phyloP scores from a whole-genome alignment of 2,797 vertebrate species.

The Urophycis tenuis region DNA sequence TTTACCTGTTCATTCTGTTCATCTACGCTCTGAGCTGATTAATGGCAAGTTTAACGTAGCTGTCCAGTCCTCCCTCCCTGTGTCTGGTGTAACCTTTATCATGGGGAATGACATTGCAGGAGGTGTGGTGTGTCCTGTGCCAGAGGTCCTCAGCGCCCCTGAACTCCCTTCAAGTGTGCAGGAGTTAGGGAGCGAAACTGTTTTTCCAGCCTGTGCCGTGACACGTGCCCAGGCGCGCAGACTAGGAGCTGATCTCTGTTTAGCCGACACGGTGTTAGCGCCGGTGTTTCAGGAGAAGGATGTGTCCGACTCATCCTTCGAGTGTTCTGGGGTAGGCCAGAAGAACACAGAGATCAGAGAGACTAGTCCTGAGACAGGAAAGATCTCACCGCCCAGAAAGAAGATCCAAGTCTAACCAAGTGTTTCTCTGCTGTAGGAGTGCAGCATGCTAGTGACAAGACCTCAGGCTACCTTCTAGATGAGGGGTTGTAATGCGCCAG shows the following conservation, averaged over 20 bases:
- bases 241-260: too few species aligned
- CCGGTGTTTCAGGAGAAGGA: background rate
- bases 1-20: too few species aligned
- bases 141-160: background rate
- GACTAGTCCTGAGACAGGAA: too few species aligned
- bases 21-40: too few species aligned
- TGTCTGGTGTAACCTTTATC: background rate
- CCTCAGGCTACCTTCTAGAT: too few species aligned
- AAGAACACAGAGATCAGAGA: too few species aligned
- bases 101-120: too few species aligned
- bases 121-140: background rate
- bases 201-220: background rate
- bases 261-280: background rate
- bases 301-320: background rate
- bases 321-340: too few species aligned
- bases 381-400: background rate
- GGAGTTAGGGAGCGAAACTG: background rate
- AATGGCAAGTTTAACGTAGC: background rate
- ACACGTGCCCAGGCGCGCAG: background rate
- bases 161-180: background rate
- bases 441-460: too few species aligned
- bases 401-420: background rate
- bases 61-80: background rate
- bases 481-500: too few species aligned
- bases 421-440: background rate